Conservation (phyloP, 2,888 invertebrate genomes). For the Acleris cristana region DNA sequence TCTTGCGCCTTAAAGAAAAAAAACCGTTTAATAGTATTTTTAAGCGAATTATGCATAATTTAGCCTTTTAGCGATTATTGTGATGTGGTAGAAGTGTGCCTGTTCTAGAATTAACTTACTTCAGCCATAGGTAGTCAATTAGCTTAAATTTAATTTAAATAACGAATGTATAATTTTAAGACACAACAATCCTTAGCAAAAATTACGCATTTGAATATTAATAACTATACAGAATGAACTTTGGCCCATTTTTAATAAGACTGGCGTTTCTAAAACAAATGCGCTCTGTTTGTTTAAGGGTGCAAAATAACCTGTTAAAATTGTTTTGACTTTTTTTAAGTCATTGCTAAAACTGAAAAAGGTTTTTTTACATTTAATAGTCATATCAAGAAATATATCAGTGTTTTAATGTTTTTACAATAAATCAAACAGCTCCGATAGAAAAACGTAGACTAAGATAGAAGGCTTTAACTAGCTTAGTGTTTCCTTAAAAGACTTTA, state of each 20-base stretch:
- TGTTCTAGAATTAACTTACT: slow-evolving; percentile 50
- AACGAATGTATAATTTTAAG: neutral
- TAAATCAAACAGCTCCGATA: slow-evolving; percentile 19
- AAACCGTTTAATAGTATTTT: neutral
- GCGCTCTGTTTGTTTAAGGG: no score
- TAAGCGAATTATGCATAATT: slow-evolving; percentile 46
- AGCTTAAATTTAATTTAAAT: slow-evolving; percentile 2
- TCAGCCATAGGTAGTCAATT: slow-evolving; percentile 32
- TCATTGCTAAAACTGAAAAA: neutral
- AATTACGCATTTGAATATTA: no score
- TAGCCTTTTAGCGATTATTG: slow-evolving; percentile 64
- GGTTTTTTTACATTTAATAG: no score
- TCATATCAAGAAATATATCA: no score
- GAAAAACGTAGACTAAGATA: slow-evolving; percentile 63
- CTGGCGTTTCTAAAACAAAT: no score
- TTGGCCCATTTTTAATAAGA: no score
- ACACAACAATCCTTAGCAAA: no score
- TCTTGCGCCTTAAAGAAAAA: neutral
- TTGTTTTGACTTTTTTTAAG: neutral
- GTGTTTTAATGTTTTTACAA: neutral
- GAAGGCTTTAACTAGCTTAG: slow-evolving; percentile 82
- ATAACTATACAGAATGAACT: no score
- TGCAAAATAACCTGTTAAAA: no score
- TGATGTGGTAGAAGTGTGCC: slow-evolving; percentile 75
- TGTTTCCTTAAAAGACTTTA: slow-evolving; percentile 77